These are phyloP conservation scores for Pseudeuparius sepicola DNA, from an alignment of 2,888 invertebrate genomes.

Conservation along the genomic window DNA sequence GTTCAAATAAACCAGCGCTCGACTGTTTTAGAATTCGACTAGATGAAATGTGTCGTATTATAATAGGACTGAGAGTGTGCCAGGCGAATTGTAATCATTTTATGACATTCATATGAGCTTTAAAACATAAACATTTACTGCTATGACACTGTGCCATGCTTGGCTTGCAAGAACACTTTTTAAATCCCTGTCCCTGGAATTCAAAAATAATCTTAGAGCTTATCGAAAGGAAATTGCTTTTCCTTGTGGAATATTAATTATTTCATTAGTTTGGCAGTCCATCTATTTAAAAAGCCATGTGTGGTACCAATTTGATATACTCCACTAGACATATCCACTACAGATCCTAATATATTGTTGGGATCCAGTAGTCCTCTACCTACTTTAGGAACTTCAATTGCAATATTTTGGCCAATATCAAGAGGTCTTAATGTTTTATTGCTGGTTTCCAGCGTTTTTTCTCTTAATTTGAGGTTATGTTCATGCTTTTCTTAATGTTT, in stretches of 20 bases:
- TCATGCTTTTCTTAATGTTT: no score
- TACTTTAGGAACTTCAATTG: slow-evolving; percentile 14
- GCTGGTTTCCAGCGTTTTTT: slow-evolving; percentile 14
- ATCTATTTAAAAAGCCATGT: slow-evolving; percentile 13
- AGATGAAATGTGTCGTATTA: no score
- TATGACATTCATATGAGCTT: no score
- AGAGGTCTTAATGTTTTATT: slow-evolving; percentile 15
- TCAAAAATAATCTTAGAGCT: slow-evolving; percentile 7
- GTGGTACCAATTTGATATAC: slow-evolving; percentile 15
- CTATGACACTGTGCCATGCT: slow-evolving; percentile 11
- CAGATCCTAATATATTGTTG: slow-evolving; percentile 19
- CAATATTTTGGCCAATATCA: slow-evolving; percentile 12
- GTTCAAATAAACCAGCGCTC: no score
- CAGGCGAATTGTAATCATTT: no score
- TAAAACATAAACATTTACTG: no score
- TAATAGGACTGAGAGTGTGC: no score
- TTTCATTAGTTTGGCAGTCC: slow-evolving; percentile 5
- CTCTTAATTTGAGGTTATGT: no score
- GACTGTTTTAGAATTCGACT: no score
- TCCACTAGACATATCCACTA: slow-evolving; percentile 12
- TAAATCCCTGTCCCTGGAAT: slow-evolving; percentile 10
- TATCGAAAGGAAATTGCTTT: slow-evolving; percentile 8
- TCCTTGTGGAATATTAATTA: slow-evolving; percentile 5
- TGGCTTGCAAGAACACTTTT: slow-evolving; percentile 11
- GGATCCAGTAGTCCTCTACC: slow-evolving; percentile 14